These are phyloP conservation scores for Drosophila equinoxialis DNA, from an alignment of 1,140 invertebrate species.

Conservation along the genomic window DNA sequence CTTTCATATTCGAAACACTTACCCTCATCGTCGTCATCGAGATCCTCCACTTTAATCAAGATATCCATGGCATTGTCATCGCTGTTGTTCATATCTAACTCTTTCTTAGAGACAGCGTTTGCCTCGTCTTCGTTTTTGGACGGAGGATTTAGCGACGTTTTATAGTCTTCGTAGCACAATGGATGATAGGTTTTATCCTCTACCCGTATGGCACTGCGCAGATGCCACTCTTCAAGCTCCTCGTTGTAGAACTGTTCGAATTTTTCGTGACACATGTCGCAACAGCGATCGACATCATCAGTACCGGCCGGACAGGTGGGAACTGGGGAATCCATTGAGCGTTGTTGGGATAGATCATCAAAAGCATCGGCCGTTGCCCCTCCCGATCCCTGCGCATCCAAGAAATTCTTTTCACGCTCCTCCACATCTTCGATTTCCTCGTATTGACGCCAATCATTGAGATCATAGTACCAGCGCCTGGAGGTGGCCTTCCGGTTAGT, in stretches of 20 bases:
- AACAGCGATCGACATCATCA: constrained; percentile 86
- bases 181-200: constrained; percentile 95
- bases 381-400: constrained; percentile 88
- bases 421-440: constrained; percentile 97
- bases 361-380: constrained; percentile 83
- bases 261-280: constrained; percentile 94
- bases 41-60: constrained; percentile 68
- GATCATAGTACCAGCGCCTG: constrained; percentile 94
- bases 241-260: constrained; percentile 98
- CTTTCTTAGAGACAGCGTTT: constrained; percentile 19
- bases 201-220: constrained; percentile 91
- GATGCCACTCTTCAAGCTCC: constrained; percentile 97
- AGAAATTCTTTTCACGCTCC: constrained; percentile 95
- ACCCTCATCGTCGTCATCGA: constrained; percentile 55
- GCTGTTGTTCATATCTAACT: constrained; percentile 60
- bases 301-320: constrained; percentile 82
- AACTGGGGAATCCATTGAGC: constrained; percentile 69
- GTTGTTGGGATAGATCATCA: constrained; percentile 75
- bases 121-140: neutral
- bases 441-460: constrained; percentile 96
- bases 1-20: neutral
- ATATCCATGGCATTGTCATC: constrained; percentile 80
- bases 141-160: constrained; percentile 83
- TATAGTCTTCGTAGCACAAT: constrained; percentile 94
- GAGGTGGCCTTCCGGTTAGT: constrained; percentile 92